Evolutionary conservation across 1,140 invertebrate genomes (phyloP), one percentile per base, ranked within the genome.

Genomic region (Drosophila subpulchrella): DNA sequence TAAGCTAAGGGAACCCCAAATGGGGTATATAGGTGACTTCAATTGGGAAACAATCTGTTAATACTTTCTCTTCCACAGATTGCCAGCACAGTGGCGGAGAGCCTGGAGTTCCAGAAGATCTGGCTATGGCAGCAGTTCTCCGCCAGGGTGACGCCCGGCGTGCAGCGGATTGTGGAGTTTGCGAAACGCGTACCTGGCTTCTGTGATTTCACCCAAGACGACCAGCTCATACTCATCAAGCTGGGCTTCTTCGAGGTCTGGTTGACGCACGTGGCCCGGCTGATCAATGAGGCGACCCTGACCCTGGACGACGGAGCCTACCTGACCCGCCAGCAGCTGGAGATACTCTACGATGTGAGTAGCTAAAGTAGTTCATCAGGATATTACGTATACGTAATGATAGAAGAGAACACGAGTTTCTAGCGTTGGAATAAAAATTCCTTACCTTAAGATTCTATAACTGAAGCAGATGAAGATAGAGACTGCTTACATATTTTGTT

Each of bases 211-310:
- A 95, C 96, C 20, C 97, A 98, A 93, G 97, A 98, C 82, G 97
- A 98, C 93, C 98, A 99, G 93, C 94, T 99, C 56, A 98, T 98
- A 76, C 94, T 99, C 42, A 98, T 98, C 81, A 98, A 99, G 94
- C 95, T 97, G 80, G 98, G 98, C 38, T 99, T 99, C 94, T 98
- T 99, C 92, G 98, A 99, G 93, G 95, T 99, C 53, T 99, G 98
- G 98, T 93, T 99, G 58, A 96, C 96, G 53, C 96, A 98, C 76
- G 96, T 97, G 56, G 94, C 97, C 0, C 95, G 96, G 54, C 95
- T 98, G 92, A 96, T 97, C n/a, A 94, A 95, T 4, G 95, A 97
- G 62, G 94, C 95, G 61, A 95, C 95, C 56, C 94, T 99, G 85
- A 97, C 97, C n/a, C 98, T 99, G 93, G 96, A 97, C 71, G 98